phyloP scores from a whole-genome alignment of 2,888 invertebrate genomes.

The Gymnoscelis rufifasciata region DNA sequence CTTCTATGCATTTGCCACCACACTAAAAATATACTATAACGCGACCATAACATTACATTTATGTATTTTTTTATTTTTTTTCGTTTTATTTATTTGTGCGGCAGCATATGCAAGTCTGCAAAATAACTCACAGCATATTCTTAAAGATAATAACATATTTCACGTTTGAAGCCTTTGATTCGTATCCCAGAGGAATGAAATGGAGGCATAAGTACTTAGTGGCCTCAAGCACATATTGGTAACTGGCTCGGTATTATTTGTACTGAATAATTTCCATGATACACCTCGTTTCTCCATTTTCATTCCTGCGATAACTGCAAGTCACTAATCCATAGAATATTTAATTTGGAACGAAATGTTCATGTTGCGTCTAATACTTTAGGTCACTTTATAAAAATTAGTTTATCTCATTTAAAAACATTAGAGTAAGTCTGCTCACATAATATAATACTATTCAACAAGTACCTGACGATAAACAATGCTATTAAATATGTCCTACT shows the following conservation, averaged over 20 bases:
- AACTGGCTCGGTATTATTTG: conserved; percentile 70
- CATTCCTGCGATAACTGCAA: conserved; percentile 50
- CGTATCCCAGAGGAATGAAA: conserved; percentile 54
- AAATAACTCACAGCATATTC: conserved; percentile 67
- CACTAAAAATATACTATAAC: conserved; percentile 58
- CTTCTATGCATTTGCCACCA: conserved; percentile 74
- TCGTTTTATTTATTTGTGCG: conserved; percentile 70
- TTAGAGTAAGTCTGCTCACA: conserved; percentile 49
- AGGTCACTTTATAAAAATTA: conserved; percentile 73
- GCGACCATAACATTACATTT: conserved; percentile 48
- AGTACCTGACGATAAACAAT: conserved; percentile 52
- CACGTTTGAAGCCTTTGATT: conserved; percentile 48
- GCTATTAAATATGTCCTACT: conserved; percentile 55
- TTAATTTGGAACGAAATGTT: conserved; percentile 55
- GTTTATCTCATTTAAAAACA: conserved; percentile 57
- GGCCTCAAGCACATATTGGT: conserved; percentile 52
- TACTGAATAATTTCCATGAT: conserved; percentile 50
- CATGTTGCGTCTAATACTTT: conserved; percentile 68
- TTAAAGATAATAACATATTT: conserved; percentile 61
- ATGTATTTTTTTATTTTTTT: conserved; percentile 48
- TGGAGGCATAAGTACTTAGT: conserved; percentile 35
- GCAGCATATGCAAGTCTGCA: conserved; percentile 73
- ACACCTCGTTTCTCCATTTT: conserved; percentile 45
- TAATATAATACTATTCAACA: conserved; percentile 62
- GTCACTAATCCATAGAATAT: conserved; percentile 43